Evolutionary conservation across 2,888 invertebrate genomes (phyloP).

Genomic region (Drosophila demipolita): DNA sequence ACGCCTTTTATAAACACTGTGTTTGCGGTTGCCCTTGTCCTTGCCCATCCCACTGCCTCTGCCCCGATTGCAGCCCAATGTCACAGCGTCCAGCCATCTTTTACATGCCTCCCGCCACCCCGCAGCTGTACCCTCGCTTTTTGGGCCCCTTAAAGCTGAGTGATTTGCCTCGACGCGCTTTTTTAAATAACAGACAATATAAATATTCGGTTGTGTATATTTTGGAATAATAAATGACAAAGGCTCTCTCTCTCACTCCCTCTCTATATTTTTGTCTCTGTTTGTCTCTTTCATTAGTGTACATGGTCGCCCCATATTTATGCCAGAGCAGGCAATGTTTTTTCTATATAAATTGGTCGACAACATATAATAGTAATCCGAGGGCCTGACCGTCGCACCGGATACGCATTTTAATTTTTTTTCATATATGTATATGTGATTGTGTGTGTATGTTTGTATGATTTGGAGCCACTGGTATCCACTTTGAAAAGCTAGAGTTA

Average conservation of each 20-base stretch:
- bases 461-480: slow-evolving; percentile 29
- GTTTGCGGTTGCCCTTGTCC: slow-evolving; percentile 34
- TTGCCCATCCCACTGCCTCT: not conserved
- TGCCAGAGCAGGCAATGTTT: slow-evolving; percentile 50
- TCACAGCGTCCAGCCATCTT: slow-evolving; percentile 29
- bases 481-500: slow-evolving; percentile 22
- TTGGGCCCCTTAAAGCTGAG: slow-evolving; percentile 50
- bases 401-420: slow-evolving; percentile 72
- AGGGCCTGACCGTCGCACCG: slow-evolving; percentile 65
- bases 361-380: slow-evolving; percentile 59
- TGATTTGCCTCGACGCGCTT: slow-evolving; percentile 71
- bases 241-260: slow-evolving; percentile 15
- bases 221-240: slow-evolving; percentile 48
- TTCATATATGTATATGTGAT: slow-evolving; percentile 35
- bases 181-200: slow-evolving; percentile 60
- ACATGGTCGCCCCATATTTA: slow-evolving; percentile 37
- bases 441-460: slow-evolving; percentile 32
- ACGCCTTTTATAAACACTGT: slow-evolving; percentile 8
- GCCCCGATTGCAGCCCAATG: slow-evolving; percentile 30
- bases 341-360: slow-evolving; percentile 59
- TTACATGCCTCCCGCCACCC: not conserved
- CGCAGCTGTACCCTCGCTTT: not conserved
- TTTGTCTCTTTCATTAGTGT: slow-evolving; percentile 5
- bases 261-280: not conserved
- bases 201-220: slow-evolving; percentile 35